Percentiles rank a stretch among this genome's conserved stretches.
Evolutionary conservation across 1,140 invertebrate genomes (phyloP).

Genomic region (Pseudomyrmex cubaensis): DNA sequence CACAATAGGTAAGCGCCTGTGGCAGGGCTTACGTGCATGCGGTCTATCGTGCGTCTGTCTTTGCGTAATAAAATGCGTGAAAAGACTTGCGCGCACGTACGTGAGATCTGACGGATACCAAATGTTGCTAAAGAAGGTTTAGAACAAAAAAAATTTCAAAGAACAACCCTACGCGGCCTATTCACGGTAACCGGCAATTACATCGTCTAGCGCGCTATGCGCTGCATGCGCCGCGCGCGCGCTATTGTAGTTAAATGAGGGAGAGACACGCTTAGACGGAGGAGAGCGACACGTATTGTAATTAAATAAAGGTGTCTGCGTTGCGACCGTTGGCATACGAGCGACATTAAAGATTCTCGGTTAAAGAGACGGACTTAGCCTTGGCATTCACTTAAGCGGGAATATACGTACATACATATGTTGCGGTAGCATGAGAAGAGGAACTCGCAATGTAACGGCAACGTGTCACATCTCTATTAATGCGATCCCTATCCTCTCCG

Average conservation of each 20-base stretch:
- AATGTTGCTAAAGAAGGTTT: constrained; percentile 78
- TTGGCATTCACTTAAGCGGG: constrained; percentile 42
- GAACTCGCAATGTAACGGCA: constrained; percentile 42
- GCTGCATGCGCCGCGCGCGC: constrained; percentile 54
- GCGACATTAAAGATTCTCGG: constrained; percentile 41
- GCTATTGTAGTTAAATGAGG: too few relatives aligned
- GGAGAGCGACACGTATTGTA: constrained; percentile 43
- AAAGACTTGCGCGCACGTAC: constrained; percentile 55
- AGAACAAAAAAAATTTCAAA: constrained; percentile 73
- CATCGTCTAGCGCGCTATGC: constrained; percentile 70
- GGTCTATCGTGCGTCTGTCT: constrained; percentile 5
- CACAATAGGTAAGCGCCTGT: constrained; percentile 67
- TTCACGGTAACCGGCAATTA: constrained; percentile 82
- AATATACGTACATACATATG: constrained; percentile 6
- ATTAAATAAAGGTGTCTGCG: constrained; percentile 58
- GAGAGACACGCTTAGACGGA: constrained; percentile 60
- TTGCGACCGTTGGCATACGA: constrained; percentile 67
- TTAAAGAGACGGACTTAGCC: constrained; percentile 40
- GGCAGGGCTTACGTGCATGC: constrained; percentile 40
- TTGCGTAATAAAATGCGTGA: constrained; percentile 54
- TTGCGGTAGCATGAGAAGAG: constrained; percentile 53
- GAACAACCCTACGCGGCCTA: constrained; percentile 59
- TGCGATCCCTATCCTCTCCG: constrained; percentile 26
- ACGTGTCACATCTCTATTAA: constrained; percentile 61
- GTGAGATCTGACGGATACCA: constrained; percentile 74